Conservation (phyloP, 2,888 invertebrate species). For the Aporophyla nigra region DNA sequence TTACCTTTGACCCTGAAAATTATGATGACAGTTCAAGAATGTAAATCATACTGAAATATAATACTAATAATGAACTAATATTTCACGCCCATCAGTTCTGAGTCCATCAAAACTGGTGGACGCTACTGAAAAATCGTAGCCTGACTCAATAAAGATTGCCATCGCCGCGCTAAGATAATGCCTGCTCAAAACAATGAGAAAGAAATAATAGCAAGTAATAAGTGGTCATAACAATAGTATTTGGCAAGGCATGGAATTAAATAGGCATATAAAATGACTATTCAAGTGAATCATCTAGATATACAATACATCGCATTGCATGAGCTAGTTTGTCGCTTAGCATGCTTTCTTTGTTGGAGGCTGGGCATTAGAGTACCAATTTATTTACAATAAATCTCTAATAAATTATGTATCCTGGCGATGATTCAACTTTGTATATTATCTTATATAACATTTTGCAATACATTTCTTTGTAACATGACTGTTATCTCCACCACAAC, state of each 20-base stretch:
- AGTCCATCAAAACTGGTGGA: too few species aligned
- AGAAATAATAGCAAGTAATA: too few species aligned
- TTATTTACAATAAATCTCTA: conserved; percentile 51
- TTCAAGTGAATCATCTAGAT: not conserved
- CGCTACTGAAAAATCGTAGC: too few species aligned
- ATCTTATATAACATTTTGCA: conserved; percentile 26
- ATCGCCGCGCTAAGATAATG: not conserved
- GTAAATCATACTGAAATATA: too few species aligned
- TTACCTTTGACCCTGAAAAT: too few species aligned
- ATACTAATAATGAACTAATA: too few species aligned
- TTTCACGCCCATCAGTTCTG: too few species aligned
- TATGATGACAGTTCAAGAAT: too few species aligned
- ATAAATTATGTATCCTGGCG: conserved; percentile 54
- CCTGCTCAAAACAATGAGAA: not conserved
- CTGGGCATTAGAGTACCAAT: conserved; percentile 15
- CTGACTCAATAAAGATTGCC: not conserved
- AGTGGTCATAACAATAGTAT: not conserved
- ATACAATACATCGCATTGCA: not conserved
- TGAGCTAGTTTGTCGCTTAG: conserved; percentile 1
- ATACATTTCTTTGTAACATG: conserved; percentile 20
- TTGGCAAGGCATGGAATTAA: not conserved
- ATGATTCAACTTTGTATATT: conserved; percentile 34
- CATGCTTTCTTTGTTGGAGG: conserved; percentile 9
- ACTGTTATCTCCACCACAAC: not conserved
- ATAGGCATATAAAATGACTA: not conserved